phyloP scores from a whole-genome alignment of 1,140 invertebrate genomes.

The Meloidogyne chitwoodi region DNA sequence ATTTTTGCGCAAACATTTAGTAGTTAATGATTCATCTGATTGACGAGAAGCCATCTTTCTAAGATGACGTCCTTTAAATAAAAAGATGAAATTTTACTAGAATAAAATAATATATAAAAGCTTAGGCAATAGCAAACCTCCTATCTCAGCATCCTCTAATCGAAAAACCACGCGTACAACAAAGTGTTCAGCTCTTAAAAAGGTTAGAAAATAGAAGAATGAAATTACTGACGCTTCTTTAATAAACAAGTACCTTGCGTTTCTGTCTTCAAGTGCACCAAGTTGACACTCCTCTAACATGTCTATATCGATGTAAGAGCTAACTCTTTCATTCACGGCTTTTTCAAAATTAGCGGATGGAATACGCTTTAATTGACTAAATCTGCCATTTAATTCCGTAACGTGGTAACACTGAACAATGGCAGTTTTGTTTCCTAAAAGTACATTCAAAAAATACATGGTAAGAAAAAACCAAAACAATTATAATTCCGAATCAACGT shows the following conservation, averaged over 20 bases:
- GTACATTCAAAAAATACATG: not conserved
- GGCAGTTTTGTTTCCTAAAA: conserved; percentile 22
- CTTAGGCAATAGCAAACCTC: not conserved
- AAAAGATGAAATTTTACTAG: not conserved
- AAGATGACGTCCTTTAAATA: conserved; percentile 15
- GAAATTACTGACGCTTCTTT: not conserved
- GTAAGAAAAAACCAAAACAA: not conserved
- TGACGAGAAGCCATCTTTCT: conserved; percentile 28
- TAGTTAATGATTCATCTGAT: conserved; percentile 1
- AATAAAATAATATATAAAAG: not conserved
- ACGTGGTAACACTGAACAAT: conserved; percentile 31
- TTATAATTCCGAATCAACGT: conserved; percentile 3
- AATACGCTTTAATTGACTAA: conserved; percentile 5
- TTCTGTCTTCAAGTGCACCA: conserved; percentile 2
- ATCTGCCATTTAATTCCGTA: conserved; percentile 15
- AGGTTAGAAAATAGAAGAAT: not conserved
- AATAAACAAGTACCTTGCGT: conserved; percentile 7
- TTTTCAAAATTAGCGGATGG: conserved; percentile 31
- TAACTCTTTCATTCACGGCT: conserved; percentile 9
- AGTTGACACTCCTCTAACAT: conserved; percentile 12
- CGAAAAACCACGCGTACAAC: conserved; percentile 27
- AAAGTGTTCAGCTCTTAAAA: conserved; percentile 24
- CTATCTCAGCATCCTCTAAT: conserved; percentile 31
- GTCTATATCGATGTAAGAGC: conserved; percentile 19
- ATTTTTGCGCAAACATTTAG: conserved; percentile 11